Evolutionary conservation across 2,113 vertebrate species (phyloP), one percentile per base, ranked within the genome.

Genomic region (Pipa parva): DNA sequence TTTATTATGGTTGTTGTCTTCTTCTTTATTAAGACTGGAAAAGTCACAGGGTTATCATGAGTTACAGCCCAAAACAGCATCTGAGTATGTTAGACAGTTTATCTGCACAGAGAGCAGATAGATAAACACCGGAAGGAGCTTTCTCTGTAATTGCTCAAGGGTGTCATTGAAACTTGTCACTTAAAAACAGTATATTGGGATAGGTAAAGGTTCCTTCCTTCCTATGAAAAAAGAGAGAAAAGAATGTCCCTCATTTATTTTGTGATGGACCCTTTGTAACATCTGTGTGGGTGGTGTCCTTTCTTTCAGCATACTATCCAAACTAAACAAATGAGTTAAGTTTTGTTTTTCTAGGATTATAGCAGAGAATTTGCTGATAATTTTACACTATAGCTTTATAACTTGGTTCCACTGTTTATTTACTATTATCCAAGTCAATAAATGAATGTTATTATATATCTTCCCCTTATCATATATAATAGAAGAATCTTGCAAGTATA

Each of bases 1-100:
- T 67, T 68, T 68, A 68, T 59, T 68, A n/a, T n/a, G n/a, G n/a
- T n/a, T n/a, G n/a, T n/a, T n/a, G 46, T 49, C 51, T 68, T 56
- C 64, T 51, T 42, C 25, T 48, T 45, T 42, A 20, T n/a, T 9
- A 26, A 52, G 65, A 39, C 54, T 59, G 65, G 65, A 31, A 51
- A 60, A 22, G 48, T 33, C 24, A 52, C 37, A 27, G 18, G 36
- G 45, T n/a, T 33, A 39, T 59, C 46, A 56, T 17, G 28, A 31
- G 26, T 27, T 9, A 39, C 51, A 33, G 65, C 27, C 27, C 22
- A 29, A 25, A 56, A 2, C 5, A 11, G n/a, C 15, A 13, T 18
- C 3, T 3, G 20, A 60, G 48, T 20, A n/a, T 29, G 29, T 54
- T 42, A 49, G 24, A 54, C 28, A 51, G 33, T 60, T 69, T 60